Conservation (phyloP, 2,888 invertebrate genomes). For the Drosophila atripex region DNA sequence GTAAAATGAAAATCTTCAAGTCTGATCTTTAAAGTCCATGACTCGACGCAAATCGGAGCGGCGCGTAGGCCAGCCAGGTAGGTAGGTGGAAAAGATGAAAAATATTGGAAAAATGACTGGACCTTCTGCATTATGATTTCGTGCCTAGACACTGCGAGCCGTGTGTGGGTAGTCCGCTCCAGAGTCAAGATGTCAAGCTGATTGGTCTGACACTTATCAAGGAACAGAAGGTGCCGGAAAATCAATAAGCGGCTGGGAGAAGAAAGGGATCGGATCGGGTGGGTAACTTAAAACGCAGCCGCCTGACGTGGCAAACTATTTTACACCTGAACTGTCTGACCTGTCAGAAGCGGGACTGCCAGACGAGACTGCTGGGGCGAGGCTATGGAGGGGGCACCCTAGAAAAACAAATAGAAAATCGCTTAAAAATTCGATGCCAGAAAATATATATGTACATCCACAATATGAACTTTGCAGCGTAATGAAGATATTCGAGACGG, state of each 20-base stretch:
- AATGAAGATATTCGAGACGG: conserved; percentile 63
- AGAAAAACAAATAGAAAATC: conserved; percentile 44
- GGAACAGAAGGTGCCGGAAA: conserved; percentile 67
- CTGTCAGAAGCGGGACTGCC: conserved; percentile 57
- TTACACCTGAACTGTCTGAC: conserved; percentile 74
- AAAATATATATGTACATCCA: conserved; percentile 4
- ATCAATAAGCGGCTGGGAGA: conserved; percentile 60
- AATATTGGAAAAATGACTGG: conserved; percentile 37
- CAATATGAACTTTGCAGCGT: conserved; percentile 22
- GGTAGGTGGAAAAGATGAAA: conserved; percentile 14
- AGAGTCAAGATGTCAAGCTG: conserved; percentile 77
- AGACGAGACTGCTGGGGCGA: conserved; percentile 11
- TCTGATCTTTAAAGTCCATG: conserved; percentile 37
- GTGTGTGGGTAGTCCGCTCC: conserved; percentile 31
- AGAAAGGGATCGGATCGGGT: conserved; percentile 22
- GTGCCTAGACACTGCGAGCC: not conserved
- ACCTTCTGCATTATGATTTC: conserved; percentile 5
- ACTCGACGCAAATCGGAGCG: conserved; percentile 54
- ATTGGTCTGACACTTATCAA: conserved; percentile 66
- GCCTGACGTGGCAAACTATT: conserved; percentile 72
- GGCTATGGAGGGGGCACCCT: conserved; percentile 6
- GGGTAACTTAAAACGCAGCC: conserved; percentile 37
- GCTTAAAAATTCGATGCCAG: conserved; percentile 55
- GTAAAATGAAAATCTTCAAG: conserved; percentile 28
- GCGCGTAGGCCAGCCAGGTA: conserved; percentile 39